These are phyloP conservation scores for Drosophila kepulauana DNA, from an alignment of 1,140 invertebrate genomes.

Conservation along the genomic window DNA sequence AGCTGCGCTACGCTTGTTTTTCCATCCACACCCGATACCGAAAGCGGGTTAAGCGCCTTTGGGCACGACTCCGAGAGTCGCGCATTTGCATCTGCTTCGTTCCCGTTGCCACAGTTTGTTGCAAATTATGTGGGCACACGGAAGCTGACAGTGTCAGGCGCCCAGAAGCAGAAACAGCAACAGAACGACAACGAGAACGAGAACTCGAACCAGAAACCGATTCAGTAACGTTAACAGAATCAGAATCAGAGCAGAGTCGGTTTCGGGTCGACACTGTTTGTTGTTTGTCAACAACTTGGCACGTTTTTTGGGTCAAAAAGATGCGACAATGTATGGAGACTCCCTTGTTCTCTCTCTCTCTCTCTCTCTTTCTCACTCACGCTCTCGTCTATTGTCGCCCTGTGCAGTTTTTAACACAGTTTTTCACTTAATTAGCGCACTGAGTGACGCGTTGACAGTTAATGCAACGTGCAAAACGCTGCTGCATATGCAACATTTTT, in stretches of 20 bases:
- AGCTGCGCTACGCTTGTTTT: constrained; percentile 58
- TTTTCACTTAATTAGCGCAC: constrained; percentile 81
- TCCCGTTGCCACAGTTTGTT: constrained; percentile 26
- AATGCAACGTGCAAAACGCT: constrained; percentile 67
- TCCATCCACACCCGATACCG: constrained; percentile 34
- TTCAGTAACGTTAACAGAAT: constrained; percentile 6
- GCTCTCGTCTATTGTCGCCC: background rate
- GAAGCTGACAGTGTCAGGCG: constrained; percentile 41
- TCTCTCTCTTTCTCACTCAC: constrained; percentile 31
- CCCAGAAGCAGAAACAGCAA: constrained; percentile 21
- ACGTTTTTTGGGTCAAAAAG: constrained; percentile 77
- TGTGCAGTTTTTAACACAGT: constrained; percentile 72
- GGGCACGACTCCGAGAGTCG: constrained; percentile 61
- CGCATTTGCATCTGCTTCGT: constrained; percentile 65
- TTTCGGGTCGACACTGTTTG: constrained; percentile 50
- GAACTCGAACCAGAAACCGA: background rate
- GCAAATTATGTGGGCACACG: constrained; percentile 73
- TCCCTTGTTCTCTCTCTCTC: background rate
- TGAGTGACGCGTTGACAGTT: constrained; percentile 79
- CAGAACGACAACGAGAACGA: background rate
- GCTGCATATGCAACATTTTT: constrained; percentile 68
- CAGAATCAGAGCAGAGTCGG: constrained; percentile 20
- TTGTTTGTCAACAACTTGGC: constrained; percentile 79
- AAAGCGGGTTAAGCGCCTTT: constrained; percentile 80
- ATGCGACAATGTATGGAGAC: constrained; percentile 25